phyloP scores from a whole-genome alignment of 2,797 vertebrate genomes.

The Halcyon badia region DNA sequence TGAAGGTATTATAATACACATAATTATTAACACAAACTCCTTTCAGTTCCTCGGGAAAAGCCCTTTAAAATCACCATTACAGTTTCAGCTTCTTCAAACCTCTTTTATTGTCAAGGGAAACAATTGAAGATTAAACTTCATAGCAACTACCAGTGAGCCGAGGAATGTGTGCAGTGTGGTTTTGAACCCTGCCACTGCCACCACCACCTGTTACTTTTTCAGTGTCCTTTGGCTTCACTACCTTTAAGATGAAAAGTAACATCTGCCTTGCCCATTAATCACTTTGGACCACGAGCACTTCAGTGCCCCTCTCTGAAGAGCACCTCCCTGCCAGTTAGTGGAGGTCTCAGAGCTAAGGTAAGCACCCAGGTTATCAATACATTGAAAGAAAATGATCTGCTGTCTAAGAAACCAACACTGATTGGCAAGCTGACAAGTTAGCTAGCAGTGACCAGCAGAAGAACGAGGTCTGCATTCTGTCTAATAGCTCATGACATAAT shows the following conservation, averaged over 20 bases:
- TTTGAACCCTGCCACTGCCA: background rate
- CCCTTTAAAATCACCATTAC: background rate
- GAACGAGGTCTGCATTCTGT: background rate
- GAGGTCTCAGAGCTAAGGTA: background rate
- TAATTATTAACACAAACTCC: background rate
- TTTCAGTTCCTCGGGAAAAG: background rate
- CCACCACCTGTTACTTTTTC: background rate
- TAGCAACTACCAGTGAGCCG: background rate
- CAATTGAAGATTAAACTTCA: background rate
- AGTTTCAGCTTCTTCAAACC: background rate
- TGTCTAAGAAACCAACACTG: background rate
- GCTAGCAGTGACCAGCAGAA: background rate
- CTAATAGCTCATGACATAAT: background rate
- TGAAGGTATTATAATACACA: background rate
- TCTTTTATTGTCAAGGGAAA: background rate
- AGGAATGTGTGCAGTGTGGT: accelerated
- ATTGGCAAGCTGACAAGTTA: background rate
- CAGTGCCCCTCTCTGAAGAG: background rate
- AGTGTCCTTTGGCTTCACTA: background rate
- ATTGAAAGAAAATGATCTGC: background rate
- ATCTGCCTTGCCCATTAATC: background rate
- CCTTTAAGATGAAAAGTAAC: background rate
- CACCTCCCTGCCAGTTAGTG: background rate
- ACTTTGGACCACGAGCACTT: background rate
- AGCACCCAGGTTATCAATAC: background rate